Evolutionary conservation across 2,113 vertebrate genomes (phyloP).

Genomic region (Charina bottae): DNA sequence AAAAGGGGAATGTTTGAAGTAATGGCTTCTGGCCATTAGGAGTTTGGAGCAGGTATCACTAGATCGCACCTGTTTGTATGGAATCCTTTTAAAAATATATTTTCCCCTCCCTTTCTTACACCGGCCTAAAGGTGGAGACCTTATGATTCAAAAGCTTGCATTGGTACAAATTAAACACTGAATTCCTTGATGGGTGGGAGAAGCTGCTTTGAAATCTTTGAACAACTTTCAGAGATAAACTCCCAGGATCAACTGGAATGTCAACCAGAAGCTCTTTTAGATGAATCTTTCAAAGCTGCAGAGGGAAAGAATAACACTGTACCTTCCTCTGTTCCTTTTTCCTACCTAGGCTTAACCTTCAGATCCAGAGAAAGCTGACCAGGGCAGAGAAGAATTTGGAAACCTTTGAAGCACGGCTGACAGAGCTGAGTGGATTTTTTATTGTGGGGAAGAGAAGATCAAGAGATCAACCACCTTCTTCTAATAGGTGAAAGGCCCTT

Average conservation of each 20-base stretch:
- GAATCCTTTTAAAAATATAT: neutral
- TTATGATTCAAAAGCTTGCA: neutral
- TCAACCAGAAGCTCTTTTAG: neutral
- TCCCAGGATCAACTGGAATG: neutral
- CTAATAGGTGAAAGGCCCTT: neutral
- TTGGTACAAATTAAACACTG: neutral
- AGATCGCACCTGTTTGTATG: neutral
- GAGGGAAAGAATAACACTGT: neutral
- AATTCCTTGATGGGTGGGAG: neutral
- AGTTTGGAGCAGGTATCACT: neutral
- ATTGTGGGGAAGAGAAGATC: neutral
- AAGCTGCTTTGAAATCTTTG: neutral
- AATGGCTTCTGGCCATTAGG: neutral
- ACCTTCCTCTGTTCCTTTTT: neutral
- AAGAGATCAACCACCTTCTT: neutral
- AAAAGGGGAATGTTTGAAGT: neutral
- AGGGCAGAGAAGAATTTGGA: neutral
- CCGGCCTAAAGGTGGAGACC: neutral
- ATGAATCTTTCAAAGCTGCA: neutral
- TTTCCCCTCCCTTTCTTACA: neutral
- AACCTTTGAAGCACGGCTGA: neutral
- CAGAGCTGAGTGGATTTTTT: neutral
- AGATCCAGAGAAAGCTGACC: neutral
- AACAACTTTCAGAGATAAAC: neutral
- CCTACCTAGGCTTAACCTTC: neutral